A percentile compares a stretch with the other conserved stretches of the same genome.
Evolutionary conservation across 2,113 vertebrate species (phyloP).

Genomic region (Laticauda colubrina): DNA sequence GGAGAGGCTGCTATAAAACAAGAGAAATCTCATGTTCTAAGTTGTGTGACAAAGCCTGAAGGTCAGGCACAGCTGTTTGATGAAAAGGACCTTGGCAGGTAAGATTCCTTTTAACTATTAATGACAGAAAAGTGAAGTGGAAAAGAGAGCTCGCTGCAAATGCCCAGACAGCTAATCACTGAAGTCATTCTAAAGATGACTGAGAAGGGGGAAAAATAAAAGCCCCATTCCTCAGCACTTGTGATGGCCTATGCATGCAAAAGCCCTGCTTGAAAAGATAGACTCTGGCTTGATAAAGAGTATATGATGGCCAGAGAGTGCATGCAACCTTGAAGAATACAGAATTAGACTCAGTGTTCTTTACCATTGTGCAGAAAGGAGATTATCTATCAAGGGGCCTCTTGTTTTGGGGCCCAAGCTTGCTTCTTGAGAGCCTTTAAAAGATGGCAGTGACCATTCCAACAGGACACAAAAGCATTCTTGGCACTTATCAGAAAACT

Average conservation of each 20-base stretch:
- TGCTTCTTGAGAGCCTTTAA: neutral
- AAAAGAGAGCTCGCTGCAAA: constrained; percentile 46
- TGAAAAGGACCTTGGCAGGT: constrained; percentile 41
- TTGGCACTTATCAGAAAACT: neutral
- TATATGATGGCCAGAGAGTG: constrained; percentile 42
- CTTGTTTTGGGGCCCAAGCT: neutral
- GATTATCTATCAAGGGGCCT: neutral
- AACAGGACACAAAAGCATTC: neutral
- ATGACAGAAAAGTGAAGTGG: constrained; percentile 42
- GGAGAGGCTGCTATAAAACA: constrained; percentile 44
- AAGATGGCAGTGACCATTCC: neutral
- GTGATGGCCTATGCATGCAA: constrained; percentile 57
- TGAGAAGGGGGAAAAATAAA: constrained; percentile 28
- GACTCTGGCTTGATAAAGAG: constrained; percentile 47
- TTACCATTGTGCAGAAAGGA: constrained; percentile 1
- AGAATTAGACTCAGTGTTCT: constrained; percentile 25
- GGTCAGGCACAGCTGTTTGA: constrained; percentile 41
- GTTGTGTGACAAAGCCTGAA: constrained; percentile 38
- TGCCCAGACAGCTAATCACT: constrained; percentile 54
- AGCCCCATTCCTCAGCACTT: constrained; percentile 53
- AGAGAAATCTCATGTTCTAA: constrained; percentile 27
- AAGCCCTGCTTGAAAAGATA: constrained; percentile 55
- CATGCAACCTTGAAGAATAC: constrained; percentile 36
- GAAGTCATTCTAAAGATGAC: constrained; percentile 56
- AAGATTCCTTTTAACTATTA: constrained; percentile 50